Evolutionary conservation across 2,797 vertebrate genomes (phyloP), one percentile per base, ranked within the genome.

Genomic region (Myiotriccus ornatus): DNA sequence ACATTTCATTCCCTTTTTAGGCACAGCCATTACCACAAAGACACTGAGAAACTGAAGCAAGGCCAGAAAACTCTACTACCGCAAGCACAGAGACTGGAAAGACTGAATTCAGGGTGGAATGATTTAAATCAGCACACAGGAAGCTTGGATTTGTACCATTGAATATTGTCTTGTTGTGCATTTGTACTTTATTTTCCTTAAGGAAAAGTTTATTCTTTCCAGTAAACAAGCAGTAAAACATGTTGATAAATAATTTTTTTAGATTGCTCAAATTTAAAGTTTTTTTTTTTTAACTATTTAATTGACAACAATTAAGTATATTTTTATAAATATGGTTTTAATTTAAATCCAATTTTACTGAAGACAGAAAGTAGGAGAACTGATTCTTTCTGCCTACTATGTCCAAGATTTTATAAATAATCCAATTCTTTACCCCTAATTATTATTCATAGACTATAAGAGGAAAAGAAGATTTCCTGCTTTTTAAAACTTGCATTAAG

Each of bases 1-100:
- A 96, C 95, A 96, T 84, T 95, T 92, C 91, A 96, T 95, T 96
- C 94, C 91, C 76, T 94, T 96, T 95, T 95, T 90, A 93, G 96
- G 94, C 93, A 90, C 90, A 94, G 60, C 91, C 84, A 69, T 90
- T 93, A 94, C 95, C 91, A 94, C 94, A 94, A 94, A 94, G 93
- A 93, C 69, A 8, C 85, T 96, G 95, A 94, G 87, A 84, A 94
- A 86, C 87, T 86, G 92, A 94, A 90, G 91, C 76, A 90, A 92
- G 79, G 96, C 94, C 96, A 94, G 85, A 91, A 95, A 94, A 76
- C 73, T 87, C 95, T 83, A 93, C 93, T 91, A 86, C 94, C 78
- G 82, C 85, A 92, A 84, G 79, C 75, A 77, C 1, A 92, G 76
- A n/a, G 62, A 81, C 68, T 94, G 90, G 90, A 90, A 91, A 86